Evolutionary conservation across 2,113 vertebrate species (phyloP), one percentile per base, ranked within the genome.

Genomic region (Neodontobutis hainanensis): DNA sequence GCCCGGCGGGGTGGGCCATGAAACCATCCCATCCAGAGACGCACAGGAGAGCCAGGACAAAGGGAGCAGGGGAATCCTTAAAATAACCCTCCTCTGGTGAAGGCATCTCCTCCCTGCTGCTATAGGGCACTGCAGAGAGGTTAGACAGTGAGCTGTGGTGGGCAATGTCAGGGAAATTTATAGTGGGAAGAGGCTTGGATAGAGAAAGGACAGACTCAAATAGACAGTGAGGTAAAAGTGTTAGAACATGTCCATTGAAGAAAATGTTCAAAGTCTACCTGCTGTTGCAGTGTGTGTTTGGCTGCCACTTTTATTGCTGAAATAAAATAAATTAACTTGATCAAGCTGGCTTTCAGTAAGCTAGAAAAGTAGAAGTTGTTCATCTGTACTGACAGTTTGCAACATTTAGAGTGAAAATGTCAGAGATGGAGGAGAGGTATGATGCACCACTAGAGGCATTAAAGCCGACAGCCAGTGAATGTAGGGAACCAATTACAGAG

Each of bases 61-160:
- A 83, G 63, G 72, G 57, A 68, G 65, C 76, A 73, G 81, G 77
- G 85, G 82, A 85, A 78, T 84, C 83, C 85, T 80, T 72, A 78
- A 85, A 89, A 83, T 81, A 87, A 89, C 71, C 84, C 86, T 85
- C 70, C 74, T 77, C 80, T 67, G 84, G 85, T 87, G 77, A 84
- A 86, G 84, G 85, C 77, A 87, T 86, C 77, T 86, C 73, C 60
- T 82, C 81, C 80, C 80, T 8, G 75, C 85, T 87, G 87, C 65
- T 71, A 59, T 62, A 62, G 59, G 74, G 63, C 48, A 45, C 70
- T 59, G 71, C 4, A 65, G 46, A 36, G 77, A 63, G 64, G 72
- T 70, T 75, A 73, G 59, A 44, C 57, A 71, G 53, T 57, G 72
- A 52, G 67, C 64, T 44, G 65, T 70, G 46, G 49, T 72, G 72